phyloP scores from a whole-genome alignment of 1,140 invertebrate species.

The Dreissena rostriformis region DNA sequence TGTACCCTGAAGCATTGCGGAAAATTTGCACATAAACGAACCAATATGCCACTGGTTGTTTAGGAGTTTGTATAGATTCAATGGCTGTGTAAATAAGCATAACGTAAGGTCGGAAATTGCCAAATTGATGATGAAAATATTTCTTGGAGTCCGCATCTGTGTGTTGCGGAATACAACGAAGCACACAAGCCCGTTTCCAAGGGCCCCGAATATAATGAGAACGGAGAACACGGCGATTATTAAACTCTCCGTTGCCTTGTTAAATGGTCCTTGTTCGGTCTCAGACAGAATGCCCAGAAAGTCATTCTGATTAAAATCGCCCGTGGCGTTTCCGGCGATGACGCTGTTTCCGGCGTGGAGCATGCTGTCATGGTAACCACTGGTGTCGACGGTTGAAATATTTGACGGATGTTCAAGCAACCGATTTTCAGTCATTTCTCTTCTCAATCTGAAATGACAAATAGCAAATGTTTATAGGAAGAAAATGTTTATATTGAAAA shows the following conservation, averaged over 20 bases:
- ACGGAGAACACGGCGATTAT: conserved; percentile 88
- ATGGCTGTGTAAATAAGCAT: conserved; percentile 92
- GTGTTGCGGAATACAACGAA: conserved; percentile 89
- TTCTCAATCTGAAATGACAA: no score
- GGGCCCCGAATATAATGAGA: conserved; percentile 89
- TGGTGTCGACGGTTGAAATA: no score
- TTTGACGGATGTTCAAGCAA: no score
- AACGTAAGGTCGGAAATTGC: conserved; percentile 92
- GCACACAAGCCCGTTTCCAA: conserved; percentile 91
- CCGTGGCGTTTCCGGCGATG: background rate
- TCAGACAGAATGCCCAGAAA: conserved; percentile 6
- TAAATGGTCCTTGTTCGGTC: conserved; percentile 62
- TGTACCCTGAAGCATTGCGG: conserved; percentile 90
- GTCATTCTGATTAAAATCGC: background rate
- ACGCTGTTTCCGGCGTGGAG: no score
- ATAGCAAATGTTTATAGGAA: no score
- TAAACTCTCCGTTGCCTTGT: conserved; percentile 62
- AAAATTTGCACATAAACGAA: conserved; percentile 88
- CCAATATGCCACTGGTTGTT: conserved; percentile 80
- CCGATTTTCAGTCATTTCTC: no score
- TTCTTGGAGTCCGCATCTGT: conserved; percentile 91
- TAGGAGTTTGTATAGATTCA: conserved; percentile 90
- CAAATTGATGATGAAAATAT: conserved; percentile 95
- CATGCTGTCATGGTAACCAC: no score
- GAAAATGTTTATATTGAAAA: no score